Evolutionary conservation across 1,140 invertebrate species (phyloP).

Genomic region (Maconellicoccus hirsutus): DNA sequence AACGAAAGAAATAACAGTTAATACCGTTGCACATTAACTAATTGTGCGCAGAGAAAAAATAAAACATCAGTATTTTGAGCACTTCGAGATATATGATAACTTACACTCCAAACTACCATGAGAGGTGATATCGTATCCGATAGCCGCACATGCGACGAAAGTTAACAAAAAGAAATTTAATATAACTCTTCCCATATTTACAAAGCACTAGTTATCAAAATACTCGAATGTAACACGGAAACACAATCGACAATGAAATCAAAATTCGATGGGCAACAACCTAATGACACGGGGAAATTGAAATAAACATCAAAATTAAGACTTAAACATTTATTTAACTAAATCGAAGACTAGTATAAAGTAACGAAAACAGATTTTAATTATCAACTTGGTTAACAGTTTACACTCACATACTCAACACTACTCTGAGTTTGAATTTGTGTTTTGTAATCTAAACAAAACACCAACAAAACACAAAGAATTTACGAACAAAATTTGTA

Average conservation of each 20-base stretch:
- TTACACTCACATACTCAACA: too few species aligned
- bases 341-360: too few species aligned
- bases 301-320: too few species aligned
- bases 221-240: too few species aligned
- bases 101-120: slow-evolving; percentile 11
- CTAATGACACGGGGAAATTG: too few species aligned
- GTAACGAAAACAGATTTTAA: too few species aligned
- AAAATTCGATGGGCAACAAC: background rate
- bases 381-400: too few species aligned
- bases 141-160: background rate
- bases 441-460: background rate
- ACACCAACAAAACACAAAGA: background rate
- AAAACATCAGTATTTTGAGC: too few species aligned
- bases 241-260: background rate
- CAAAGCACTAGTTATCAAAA: too few species aligned
- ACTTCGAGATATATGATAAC: too few species aligned
- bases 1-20: background rate
- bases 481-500: background rate
- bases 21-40: background rate
- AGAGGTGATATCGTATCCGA: background rate
- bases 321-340: too few species aligned
- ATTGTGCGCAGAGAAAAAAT: background rate
- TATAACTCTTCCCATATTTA: background rate
- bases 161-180: slow-evolving; percentile 1
- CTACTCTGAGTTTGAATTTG: too few species aligned